Evolutionary conservation across 2,113 vertebrate species (phyloP).

Genomic region (Brachypteracias leptosomus): DNA sequence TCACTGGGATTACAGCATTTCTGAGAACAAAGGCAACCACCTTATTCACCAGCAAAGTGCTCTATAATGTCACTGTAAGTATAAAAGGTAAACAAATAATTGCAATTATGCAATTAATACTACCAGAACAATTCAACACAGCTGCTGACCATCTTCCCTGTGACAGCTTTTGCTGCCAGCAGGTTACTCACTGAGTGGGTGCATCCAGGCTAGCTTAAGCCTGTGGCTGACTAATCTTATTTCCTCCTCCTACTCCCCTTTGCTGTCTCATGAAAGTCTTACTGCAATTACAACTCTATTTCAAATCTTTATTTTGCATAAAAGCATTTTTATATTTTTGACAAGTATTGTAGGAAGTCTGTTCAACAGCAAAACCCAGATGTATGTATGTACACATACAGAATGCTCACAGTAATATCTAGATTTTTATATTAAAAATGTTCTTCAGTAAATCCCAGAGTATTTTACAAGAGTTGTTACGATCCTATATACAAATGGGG

Average conservation of each 20-base stretch:
- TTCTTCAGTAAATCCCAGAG: neutral
- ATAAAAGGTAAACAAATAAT: neutral
- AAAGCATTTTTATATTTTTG: neutral
- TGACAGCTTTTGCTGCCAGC: neutral
- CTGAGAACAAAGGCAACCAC: neutral
- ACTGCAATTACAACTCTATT: neutral
- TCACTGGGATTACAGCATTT: neutral
- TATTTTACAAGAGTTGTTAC: neutral
- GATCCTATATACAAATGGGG: neutral
- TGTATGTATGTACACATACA: neutral
- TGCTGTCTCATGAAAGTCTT: neutral
- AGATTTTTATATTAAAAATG: neutral
- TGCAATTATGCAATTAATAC: conserved; percentile 6
- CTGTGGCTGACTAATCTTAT: conserved; percentile 26
- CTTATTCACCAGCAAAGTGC: neutral
- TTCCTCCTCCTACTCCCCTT: neutral
- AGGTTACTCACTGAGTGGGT: neutral
- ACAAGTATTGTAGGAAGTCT: neutral
- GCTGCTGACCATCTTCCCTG: neutral
- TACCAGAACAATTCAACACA: neutral
- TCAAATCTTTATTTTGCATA: neutral
- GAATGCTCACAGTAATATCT: neutral
- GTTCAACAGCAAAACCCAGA: neutral
- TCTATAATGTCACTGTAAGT: neutral
- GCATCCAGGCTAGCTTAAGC: neutral